A percentile compares a stretch with the other conserved stretches of the same genome.
Conservation (phyloP, 2,888 invertebrate species). For the Maniola hyperantus region DNA sequence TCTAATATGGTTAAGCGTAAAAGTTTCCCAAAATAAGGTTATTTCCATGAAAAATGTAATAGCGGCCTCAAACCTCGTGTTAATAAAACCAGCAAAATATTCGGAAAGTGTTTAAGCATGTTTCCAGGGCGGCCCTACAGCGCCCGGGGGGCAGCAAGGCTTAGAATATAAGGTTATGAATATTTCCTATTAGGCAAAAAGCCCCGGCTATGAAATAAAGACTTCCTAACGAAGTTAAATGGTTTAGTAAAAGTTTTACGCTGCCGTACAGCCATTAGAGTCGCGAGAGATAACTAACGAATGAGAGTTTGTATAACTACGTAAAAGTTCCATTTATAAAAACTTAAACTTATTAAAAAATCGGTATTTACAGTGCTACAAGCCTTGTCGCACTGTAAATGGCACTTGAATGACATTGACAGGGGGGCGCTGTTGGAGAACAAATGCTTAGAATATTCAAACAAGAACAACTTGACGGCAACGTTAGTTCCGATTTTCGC, state of each 20-base stretch:
- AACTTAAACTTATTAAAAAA: no score
- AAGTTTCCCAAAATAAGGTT: no score
- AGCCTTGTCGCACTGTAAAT: no score
- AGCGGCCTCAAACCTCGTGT: no score
- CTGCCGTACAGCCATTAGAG: conserved; percentile 36
- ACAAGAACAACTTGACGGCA: no score
- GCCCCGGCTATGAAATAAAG: conserved; percentile 46
- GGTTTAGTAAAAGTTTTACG: conserved; percentile 48
- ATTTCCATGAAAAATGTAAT: no score
- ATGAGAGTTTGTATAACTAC: conserved; percentile 6
- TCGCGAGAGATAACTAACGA: conserved; percentile 20
- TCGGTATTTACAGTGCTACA: no score
- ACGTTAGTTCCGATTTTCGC: no score
- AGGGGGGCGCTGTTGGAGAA: no score
- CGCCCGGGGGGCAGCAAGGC: conserved; percentile 24
- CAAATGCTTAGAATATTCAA: no score
- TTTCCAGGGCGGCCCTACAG: conserved; percentile 20
- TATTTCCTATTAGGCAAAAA: conserved; percentile 47
- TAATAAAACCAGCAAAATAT: conserved; percentile 21
- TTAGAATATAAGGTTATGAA: conserved; percentile 44
- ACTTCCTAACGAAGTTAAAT: conserved; percentile 49
- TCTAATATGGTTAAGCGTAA: no score
- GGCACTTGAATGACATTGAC: no score
- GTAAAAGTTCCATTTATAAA: not conserved
- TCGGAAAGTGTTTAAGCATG: conserved; percentile 22